Conservation (phyloP, 2,888 invertebrate genomes). For the Nezara viridula region DNA sequence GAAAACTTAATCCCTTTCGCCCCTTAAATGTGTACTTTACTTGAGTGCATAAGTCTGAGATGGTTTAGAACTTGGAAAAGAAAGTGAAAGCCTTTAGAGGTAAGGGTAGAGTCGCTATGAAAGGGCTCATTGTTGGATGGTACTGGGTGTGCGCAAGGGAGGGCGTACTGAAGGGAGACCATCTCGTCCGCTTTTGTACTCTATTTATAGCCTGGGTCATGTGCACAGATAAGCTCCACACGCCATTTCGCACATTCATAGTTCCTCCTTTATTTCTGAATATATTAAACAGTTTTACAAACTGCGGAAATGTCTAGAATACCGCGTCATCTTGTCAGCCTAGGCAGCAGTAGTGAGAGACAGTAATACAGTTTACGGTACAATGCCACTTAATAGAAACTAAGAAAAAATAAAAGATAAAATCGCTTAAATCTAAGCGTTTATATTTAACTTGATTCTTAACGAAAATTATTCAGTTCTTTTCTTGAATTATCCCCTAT, state of each 20-base stretch:
- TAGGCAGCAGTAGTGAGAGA: not conserved
- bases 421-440: no score
- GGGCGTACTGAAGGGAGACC: constrained; percentile 41
- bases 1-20: not conserved
- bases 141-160: not conserved
- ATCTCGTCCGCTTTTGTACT: constrained; percentile 43
- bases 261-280: not conserved
- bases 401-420: no score
- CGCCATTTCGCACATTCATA: not conserved
- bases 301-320: not conserved
- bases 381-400: not conserved
- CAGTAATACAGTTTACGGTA: not conserved
- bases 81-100: constrained; percentile 18
- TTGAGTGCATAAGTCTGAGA: constrained; percentile 25
- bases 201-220: constrained; percentile 32
- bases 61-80: constrained; percentile 11
- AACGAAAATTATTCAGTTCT: no score
- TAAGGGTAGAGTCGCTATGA: constrained; percentile 42
- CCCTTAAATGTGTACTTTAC: constrained; percentile 19
- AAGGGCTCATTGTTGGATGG: constrained; percentile 23
- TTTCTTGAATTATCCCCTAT: no score
- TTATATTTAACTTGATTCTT: no score
- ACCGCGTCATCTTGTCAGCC: not conserved
- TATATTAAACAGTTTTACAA: not conserved
- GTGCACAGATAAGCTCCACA: constrained; percentile 13